Evolutionary conservation across 2,797 vertebrate species (phyloP).

Genomic region (Micromesistius poutassou): DNA sequence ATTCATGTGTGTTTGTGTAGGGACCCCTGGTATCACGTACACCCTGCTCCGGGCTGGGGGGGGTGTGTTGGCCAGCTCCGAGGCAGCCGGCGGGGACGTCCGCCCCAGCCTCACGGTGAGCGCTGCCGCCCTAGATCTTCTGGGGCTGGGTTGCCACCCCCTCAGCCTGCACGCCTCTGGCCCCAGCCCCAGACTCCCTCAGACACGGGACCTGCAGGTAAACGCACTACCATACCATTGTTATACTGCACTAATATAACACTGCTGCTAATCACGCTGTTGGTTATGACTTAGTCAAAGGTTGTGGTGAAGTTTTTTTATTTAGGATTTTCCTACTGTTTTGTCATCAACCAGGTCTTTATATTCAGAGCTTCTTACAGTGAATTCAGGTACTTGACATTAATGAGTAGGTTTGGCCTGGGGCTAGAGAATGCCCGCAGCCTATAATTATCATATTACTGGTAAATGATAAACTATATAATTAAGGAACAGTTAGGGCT

Average conservation of each 20-base stretch:
- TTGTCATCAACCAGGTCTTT: not conserved
- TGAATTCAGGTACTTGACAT: not conserved
- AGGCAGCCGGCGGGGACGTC: not conserved
- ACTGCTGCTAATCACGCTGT: not conserved
- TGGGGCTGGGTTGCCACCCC: slow-evolving; percentile 65
- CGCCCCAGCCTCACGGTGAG: not conserved
- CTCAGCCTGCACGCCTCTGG: not conserved
- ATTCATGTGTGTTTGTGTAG: not conserved
- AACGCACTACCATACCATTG: not conserved
- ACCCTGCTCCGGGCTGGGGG: not conserved
- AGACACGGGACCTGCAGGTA: slow-evolving; percentile 42
- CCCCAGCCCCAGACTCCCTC: slow-evolving; percentile 28
- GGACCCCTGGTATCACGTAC: not conserved
- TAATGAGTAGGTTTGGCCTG: too few relatives aligned
- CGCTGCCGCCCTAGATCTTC: slow-evolving; percentile 32
- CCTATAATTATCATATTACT: not conserved
- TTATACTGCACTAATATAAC: not conserved
- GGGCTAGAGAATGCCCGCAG: not conserved
- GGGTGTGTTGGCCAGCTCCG: not conserved
- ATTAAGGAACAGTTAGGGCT: too few relatives aligned
- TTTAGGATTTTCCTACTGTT: not conserved
- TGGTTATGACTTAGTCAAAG: not conserved
- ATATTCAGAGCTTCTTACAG: not conserved
- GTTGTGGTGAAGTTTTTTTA: not conserved
- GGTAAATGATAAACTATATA: not conserved